Percentiles rank a stretch among this genome's conserved stretches.
Conservation (phyloP, 2,797 vertebrate species). For the Sarcoramphus papa region DNA sequence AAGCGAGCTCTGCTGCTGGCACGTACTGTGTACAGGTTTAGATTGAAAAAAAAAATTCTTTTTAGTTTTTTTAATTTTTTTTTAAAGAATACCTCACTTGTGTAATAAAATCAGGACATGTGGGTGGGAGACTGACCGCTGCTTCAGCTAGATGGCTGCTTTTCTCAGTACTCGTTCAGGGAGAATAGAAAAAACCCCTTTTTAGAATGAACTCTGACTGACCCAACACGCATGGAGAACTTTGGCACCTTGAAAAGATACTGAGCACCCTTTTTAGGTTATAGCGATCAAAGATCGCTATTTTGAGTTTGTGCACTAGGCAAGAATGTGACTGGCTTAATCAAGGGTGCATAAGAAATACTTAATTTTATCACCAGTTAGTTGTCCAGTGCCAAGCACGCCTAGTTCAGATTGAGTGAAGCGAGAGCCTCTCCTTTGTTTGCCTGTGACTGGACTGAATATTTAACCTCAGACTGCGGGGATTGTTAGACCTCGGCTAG, state of each 20-base stretch:
- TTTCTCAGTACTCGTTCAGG: slow-evolving; percentile 77
- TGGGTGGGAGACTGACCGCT: slow-evolving; percentile 72
- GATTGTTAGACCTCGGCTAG: neutral
- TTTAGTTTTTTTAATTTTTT: neutral
- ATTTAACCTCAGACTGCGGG: slow-evolving; percentile 3
- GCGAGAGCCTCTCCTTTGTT: slow-evolving; percentile 5
- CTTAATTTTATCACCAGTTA: slow-evolving; percentile 8
- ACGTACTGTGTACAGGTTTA: slow-evolving; percentile 21
- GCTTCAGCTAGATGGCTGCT: slow-evolving; percentile 69
- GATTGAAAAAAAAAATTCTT: neutral
- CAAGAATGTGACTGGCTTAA: slow-evolving; percentile 21
- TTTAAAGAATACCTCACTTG: slow-evolving; percentile 81
- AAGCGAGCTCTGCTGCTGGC: slow-evolving; percentile 52
- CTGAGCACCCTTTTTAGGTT: slow-evolving; percentile 49
- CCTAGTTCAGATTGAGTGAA: neutral
- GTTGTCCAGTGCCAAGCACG: slow-evolving; percentile 50
- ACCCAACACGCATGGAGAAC: slow-evolving; percentile 54
- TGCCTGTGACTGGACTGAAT: slow-evolving; percentile 19
- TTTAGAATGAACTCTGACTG: slow-evolving; percentile 61
- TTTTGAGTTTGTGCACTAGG: slow-evolving; percentile 59
- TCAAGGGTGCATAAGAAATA: slow-evolving; percentile 14
- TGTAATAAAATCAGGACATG: slow-evolving; percentile 75
- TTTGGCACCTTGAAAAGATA: slow-evolving; percentile 66
- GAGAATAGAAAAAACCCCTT: slow-evolving; percentile 69
- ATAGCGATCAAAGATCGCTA: slow-evolving; percentile 49